Percentiles rank a stretch among this genome's conserved stretches.
Conservation (phyloP, 2,113 vertebrate genomes). For the Platycercus adscitus region DNA sequence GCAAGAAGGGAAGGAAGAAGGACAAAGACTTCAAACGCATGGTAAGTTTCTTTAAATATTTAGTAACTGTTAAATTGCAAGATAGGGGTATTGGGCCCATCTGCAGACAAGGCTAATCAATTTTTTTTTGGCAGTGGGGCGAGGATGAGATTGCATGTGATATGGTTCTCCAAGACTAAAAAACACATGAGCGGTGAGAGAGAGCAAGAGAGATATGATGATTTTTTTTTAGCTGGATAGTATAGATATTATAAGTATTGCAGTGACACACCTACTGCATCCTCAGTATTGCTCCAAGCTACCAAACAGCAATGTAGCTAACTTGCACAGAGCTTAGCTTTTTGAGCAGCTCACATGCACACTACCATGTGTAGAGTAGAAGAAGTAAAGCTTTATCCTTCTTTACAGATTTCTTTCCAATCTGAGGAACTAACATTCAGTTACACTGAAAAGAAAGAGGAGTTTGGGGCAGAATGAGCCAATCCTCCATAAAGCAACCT, state of each 20-base stretch:
- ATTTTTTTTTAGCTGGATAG: background rate
- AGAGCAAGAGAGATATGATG: fast-evolving
- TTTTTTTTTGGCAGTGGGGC: background rate
- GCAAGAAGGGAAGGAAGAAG: background rate
- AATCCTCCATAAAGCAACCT: background rate
- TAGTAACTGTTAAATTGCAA: background rate
- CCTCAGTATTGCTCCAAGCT: background rate
- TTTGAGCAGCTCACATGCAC: background rate
- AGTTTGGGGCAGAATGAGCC: background rate
- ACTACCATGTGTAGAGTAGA: fast-evolving
- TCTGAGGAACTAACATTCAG: background rate
- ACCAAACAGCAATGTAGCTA: background rate
- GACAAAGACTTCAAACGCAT: background rate
- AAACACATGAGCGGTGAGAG: background rate
- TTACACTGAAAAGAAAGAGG: background rate
- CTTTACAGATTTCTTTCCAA: background rate
- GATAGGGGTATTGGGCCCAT: background rate
- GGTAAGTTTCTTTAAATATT: background rate
- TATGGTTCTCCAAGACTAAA: background rate
- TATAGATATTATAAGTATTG: fast-evolving
- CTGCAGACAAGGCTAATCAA: background rate
- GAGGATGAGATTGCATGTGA: background rate
- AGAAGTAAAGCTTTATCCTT: background rate
- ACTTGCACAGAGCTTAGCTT: background rate
- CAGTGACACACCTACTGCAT: background rate